Conservation (phyloP, 2,113 vertebrate genomes). For the Dasyornis broadbenti region DNA sequence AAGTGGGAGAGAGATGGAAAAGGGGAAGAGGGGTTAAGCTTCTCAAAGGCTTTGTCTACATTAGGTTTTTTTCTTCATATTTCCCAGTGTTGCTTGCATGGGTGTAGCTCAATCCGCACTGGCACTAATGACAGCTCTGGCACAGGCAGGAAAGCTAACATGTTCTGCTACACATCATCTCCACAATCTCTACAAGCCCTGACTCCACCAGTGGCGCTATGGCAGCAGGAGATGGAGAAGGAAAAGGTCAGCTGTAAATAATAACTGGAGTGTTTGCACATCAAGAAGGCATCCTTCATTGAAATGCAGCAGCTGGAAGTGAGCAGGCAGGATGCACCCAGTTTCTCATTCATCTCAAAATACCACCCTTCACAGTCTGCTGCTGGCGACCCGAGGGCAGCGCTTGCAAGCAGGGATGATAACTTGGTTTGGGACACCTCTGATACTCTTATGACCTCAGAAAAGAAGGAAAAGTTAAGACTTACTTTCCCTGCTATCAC, state of each 20-base stretch:
- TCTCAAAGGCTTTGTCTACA: conserved; percentile 52
- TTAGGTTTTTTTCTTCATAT: conserved; percentile 18
- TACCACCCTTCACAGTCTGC: background rate
- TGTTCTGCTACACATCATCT: background rate
- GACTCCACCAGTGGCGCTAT: background rate
- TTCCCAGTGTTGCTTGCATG: background rate
- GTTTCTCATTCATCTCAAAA: background rate
- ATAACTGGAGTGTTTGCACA: conserved; percentile 10
- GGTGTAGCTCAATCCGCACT: conserved; percentile 3
- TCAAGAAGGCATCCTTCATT: background rate
- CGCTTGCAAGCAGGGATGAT: background rate
- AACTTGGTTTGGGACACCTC: background rate
- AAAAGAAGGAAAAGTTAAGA: background rate
- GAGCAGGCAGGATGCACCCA: background rate
- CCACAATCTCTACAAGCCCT: background rate
- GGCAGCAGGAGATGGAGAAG: background rate
- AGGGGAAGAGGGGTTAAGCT: conserved; percentile 58
- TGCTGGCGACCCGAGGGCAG: background rate
- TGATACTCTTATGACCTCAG: background rate
- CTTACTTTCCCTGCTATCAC: background rate
- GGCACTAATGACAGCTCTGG: conserved; percentile 18
- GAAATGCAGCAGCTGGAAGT: background rate
- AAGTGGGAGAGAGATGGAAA: conserved; percentile 37
- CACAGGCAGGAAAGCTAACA: background rate
- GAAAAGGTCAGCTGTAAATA: conserved; percentile 46